A percentile compares a stretch with the other conserved stretches of the same genome.
Evolutionary conservation across 1,140 invertebrate genomes (phyloP).

Genomic region (Portunus trituberculatus): DNA sequence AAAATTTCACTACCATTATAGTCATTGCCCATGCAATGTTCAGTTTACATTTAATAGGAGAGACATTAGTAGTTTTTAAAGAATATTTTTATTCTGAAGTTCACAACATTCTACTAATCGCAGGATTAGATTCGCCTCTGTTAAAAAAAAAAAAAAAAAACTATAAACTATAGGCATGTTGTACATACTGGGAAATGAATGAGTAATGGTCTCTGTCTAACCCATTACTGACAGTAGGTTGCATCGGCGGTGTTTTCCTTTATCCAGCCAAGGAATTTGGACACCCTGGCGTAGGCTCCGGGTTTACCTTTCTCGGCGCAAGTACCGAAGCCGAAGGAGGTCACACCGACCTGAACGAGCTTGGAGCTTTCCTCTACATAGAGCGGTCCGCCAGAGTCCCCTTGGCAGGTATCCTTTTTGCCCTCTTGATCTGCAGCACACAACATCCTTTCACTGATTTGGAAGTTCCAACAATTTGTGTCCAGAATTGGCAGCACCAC

Average conservation of each 20-base stretch:
- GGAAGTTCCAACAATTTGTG: background rate
- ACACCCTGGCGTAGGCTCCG: constrained; percentile 80
- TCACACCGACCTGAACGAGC: constrained; percentile 59
- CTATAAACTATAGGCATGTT: too few relatives aligned
- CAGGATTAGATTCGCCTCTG: too few relatives aligned
- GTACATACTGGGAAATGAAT: too few relatives aligned
- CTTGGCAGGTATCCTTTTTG: constrained; percentile 88
- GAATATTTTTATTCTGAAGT: too few relatives aligned
- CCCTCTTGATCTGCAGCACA: constrained; percentile 90
- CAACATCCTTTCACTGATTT: constrained; percentile 84
- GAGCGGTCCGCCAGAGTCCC: constrained; percentile 77
- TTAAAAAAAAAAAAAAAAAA: too few relatives aligned
- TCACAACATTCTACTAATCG: too few relatives aligned
- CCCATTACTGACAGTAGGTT: constrained; percentile 4
- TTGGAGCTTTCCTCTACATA: constrained; percentile 41
- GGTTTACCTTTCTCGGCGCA: constrained; percentile 78
- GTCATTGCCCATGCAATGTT: too few relatives aligned
- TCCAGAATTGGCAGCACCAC: constrained; percentile 79
- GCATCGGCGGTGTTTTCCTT: constrained; percentile 42
- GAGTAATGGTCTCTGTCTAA: too few relatives aligned
- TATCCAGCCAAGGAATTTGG: constrained; percentile 79
- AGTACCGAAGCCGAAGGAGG: constrained; percentile 64
- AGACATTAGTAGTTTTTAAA: too few relatives aligned
- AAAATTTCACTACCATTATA: too few relatives aligned
- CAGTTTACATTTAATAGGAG: too few relatives aligned